Conservation (phyloP, 2,113 vertebrate species). For the Xerus inauris region DNA sequence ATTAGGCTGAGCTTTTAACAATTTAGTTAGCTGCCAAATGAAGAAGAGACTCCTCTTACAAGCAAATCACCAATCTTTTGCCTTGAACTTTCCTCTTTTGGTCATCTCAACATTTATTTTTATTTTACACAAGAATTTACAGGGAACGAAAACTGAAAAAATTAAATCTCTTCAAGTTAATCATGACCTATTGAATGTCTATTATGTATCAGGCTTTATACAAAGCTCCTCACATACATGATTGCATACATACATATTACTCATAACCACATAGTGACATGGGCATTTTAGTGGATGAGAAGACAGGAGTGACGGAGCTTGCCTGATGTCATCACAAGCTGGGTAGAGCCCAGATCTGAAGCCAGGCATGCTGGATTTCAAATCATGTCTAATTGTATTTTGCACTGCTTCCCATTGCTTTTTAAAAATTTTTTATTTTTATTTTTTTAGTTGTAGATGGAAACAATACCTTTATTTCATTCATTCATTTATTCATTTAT, state of each 20-base stretch:
- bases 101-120: background rate
- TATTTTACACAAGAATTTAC: background rate
- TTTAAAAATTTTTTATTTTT: too few relatives aligned
- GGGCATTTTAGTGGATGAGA: background rate
- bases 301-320: background rate
- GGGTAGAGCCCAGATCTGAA: background rate
- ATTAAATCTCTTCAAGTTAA: background rate
- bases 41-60: background rate
- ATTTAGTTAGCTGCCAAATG: background rate
- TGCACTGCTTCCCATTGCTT: background rate
- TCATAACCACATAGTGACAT: accelerated
- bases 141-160: background rate
- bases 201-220: background rate
- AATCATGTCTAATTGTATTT: background rate
- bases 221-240: background rate
- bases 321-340: background rate
- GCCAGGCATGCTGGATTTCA: background rate
- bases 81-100: background rate
- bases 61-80: background rate
- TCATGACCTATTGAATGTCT: background rate
- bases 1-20: background rate
- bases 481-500: too few relatives aligned
- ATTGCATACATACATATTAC: background rate
- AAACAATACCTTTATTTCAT: too few relatives aligned
- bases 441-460: too few relatives aligned